phyloP scores from a whole-genome alignment of 2,113 vertebrate genomes.

The Callionymus lyra region DNA sequence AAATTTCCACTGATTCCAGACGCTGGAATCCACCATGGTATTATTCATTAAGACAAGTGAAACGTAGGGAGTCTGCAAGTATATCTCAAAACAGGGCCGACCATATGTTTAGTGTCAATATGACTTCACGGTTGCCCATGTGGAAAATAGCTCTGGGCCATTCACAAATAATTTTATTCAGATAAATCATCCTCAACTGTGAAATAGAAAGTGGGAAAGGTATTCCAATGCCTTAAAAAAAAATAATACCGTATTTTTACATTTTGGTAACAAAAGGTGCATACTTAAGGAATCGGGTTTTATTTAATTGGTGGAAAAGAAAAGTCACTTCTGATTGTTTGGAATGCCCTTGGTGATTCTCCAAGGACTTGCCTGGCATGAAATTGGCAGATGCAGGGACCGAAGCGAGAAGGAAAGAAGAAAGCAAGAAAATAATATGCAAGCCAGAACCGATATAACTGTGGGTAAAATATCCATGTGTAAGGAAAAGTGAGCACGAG shows the following conservation, averaged over 20 bases:
- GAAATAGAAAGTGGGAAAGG: constrained; percentile 47
- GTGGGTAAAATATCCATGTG: constrained; percentile 53
- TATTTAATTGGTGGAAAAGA: constrained; percentile 16
- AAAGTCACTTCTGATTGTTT: constrained; percentile 52
- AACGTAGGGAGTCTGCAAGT: constrained; percentile 62
- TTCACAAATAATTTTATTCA: constrained; percentile 53
- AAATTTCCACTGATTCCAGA: constrained; percentile 56
- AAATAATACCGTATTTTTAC: constrained; percentile 55
- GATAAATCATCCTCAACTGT: constrained; percentile 67
- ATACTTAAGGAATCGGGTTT: constrained; percentile 35
- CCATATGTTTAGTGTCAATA: constrained; percentile 79
- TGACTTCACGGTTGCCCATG: constrained; percentile 70
- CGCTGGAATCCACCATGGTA: constrained; percentile 60
- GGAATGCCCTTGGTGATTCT: constrained; percentile 56
- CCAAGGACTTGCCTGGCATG: constrained; percentile 59
- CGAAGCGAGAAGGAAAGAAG: constrained; percentile 38
- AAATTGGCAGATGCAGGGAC: constrained; percentile 56
- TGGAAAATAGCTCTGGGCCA: constrained; percentile 71
- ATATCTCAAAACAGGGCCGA: constrained; percentile 64
- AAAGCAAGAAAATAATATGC: constrained; percentile 53
- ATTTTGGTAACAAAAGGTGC: constrained; percentile 32
- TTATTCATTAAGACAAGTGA: constrained; percentile 75
- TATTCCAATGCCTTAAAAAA: constrained; percentile 40
- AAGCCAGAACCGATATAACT: constrained; percentile 54
- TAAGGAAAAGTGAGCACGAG: constrained; percentile 50